Conservation (phyloP, 2,113 vertebrate genomes). For the Carlito syrichta region DNA sequence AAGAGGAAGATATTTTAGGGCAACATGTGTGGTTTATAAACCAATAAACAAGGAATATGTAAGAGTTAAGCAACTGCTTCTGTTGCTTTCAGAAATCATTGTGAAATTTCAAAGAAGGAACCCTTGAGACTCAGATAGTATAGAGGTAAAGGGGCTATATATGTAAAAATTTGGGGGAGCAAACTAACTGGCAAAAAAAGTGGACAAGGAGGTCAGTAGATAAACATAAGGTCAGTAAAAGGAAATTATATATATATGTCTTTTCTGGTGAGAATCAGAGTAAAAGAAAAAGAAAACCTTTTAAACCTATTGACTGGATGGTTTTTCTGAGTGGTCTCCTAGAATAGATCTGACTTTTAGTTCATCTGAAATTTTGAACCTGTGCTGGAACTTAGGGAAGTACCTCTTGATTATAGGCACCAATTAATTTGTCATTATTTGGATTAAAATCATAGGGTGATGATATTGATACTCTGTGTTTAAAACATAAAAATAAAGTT, state of each 20-base stretch:
- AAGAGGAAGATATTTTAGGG: neutral
- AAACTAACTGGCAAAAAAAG: neutral
- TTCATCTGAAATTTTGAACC: neutral
- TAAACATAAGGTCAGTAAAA: neutral
- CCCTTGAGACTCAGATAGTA: neutral
- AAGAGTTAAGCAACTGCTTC: neutral
- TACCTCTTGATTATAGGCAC: neutral
- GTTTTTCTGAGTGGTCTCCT: conserved; percentile 13
- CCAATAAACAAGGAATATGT: neutral
- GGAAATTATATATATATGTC: neutral
- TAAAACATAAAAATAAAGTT: neutral
- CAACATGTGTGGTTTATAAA: neutral
- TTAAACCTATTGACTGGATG: neutral
- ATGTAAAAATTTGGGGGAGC: neutral
- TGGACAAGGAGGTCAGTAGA: neutral
- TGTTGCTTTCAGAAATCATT: neutral
- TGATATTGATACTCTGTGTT: neutral
- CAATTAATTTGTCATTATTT: neutral
- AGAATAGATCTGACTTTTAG: neutral
- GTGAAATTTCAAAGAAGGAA: conserved; percentile 12
- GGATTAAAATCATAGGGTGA: neutral
- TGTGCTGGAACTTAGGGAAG: neutral
- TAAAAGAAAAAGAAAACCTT: neutral
- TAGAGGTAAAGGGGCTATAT: neutral
- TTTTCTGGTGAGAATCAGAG: neutral